A percentile compares a stretch with the other conserved stretches of the same genome.
These are phyloP conservation scores for Meloidogyne chitwoodi DNA, from an alignment of 1,140 invertebrate genomes.

Conservation along the genomic window DNA sequence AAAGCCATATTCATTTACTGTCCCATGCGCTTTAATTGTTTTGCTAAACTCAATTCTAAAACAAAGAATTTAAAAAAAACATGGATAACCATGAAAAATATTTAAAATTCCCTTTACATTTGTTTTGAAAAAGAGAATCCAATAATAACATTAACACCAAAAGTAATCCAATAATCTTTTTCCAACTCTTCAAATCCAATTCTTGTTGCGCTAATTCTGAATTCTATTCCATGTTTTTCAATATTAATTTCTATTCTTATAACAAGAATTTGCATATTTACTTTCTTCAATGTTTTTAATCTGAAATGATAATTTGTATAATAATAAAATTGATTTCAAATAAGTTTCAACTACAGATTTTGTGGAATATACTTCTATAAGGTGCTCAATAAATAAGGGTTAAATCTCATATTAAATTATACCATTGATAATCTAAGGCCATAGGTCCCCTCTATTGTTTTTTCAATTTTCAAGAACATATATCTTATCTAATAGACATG, in stretches of 20 bases:
- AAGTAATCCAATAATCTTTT: neutral
- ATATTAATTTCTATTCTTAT: neutral
- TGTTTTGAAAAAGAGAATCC: neutral
- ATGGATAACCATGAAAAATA: no score
- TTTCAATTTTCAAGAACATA: no score
- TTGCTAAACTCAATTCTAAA: neutral
- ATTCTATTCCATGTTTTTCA: neutral
- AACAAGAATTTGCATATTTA: neutral
- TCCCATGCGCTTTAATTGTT: neutral
- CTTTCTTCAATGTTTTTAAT: neutral
- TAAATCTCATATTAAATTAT: no score
- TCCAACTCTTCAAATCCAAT: neutral
- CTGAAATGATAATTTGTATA: neutral
- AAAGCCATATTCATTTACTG: neutral
- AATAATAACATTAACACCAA: neutral
- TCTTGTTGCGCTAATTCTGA: neutral
- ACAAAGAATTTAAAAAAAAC: neutral
- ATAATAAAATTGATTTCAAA: no score
- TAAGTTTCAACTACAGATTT: no score
- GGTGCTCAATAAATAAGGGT: no score
- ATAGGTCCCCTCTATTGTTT: no score
- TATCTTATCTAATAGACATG: no score
- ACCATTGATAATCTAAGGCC: no score
- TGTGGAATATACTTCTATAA: no score
- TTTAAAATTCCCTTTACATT: no score